Evolutionary conservation across 1,140 invertebrate genomes (phyloP), one percentile per base, ranked within the genome.

Genomic region (Eufriesea mexicana): DNA sequence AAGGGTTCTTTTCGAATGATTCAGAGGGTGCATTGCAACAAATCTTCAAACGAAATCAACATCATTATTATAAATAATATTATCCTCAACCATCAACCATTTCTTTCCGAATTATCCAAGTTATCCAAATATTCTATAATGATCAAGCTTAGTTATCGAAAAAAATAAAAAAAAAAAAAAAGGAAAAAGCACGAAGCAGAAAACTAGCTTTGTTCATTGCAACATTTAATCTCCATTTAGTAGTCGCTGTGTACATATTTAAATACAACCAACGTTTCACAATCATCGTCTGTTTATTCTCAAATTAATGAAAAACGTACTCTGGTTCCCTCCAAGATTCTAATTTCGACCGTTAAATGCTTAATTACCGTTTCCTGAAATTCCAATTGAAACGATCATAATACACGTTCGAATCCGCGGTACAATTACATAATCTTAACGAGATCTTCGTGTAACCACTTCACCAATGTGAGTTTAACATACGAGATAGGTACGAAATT

Each of bases 251-350:
- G 20, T 5, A 35, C 35, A 35, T 35, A 55, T 72, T 72, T 72
- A n/a, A 72, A 54, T 35, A 55, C 18, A 23, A 10, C 28, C 70
- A 55, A 72, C 51, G 28, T 55, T 72, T 72, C 70, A 55, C 70
- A 51, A 42, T 42, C 70, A 72, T 72, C 42, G 10, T 25, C 49
- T 35, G 51, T 72, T 72, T 55, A 72, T 72, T 42, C 20, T 54
- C 20, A 18, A 71, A 54, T 54, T 35, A 71, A 54, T 54, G 28
- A 72, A 72, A 67, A 35, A 42, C 66, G 14, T 45, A 47, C n/a
- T 45, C 23, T 18, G 1, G 12, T 47, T 47, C 45, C 45, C 45
- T 68, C n/a, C 12, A 25, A 68, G 5, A 45, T 23, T 45, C 68
- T 49, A 71, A 42, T n/a, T 42, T 25, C 25, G 28, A n/a, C 28